Evolutionary conservation across 2,888 invertebrate genomes (phyloP), one percentile per base, ranked within the genome.

Genomic region (Drosophila monieri): DNA sequence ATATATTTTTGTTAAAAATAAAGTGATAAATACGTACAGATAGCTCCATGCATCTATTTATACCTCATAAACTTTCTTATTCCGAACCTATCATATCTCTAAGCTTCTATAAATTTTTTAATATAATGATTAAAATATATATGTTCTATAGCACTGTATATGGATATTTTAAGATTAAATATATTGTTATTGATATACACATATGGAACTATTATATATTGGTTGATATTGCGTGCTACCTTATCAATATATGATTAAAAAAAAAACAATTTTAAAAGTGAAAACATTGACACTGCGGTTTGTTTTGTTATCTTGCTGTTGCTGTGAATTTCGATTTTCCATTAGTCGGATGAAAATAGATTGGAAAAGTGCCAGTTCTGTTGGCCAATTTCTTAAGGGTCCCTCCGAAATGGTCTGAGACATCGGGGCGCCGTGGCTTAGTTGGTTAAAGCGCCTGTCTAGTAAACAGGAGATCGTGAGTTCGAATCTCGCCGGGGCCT

Each of bases 391-490:
- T 6, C 35, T n/a, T 35, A 6, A 2, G 35, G 1, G 6, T 6
- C 35, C n/a, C 35, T n/a, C n/a, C 14, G 14, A 35, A 35, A n/a
- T 14, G n/a, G 35, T 6, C n/a, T n/a, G 0, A n/a, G 14, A 27
- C 32, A 52, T n/a, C 10, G 15, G 52, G 91, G 90, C 90, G 90
- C 91, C 91, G 90, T 91, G 91, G 90, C 90, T 91, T 91, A 91
- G 90, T 91, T 91, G 90, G 91, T 91, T 91, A 91, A 91, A 91
- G 90, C 91, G 91, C 91, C 90, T 91, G 90, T 91, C 90, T 91
- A 91, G 90, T 91, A 91, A 91, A 91, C 90, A 91, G 90, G 90
- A 90, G 90, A 90, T 90, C 90, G 87, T 91, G 91, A 90, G 90
- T 90, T 90, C 90, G 90, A 90, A 91, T 90, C 90, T 90, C 90